Base-by-base conservation (phyloP, 2,113 vertebrate genomes). In the Nanger granti region DNA sequence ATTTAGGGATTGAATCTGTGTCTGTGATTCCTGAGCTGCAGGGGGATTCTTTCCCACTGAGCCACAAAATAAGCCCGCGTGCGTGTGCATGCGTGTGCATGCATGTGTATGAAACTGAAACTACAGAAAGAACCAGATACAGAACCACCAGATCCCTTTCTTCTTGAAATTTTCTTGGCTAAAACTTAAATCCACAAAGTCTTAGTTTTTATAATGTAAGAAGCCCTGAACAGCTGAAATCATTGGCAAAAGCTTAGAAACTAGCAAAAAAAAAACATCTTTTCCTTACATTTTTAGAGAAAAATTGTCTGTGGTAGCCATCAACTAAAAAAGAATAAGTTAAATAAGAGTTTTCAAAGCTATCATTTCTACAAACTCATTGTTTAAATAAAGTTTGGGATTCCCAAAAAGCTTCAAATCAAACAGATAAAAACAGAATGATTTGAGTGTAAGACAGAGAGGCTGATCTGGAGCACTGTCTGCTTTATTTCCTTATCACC, bases 151-250 rank as follows among this genome's bases (percentile, higher is more conserved):
- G 14, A 73, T 91, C 69, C 41, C 52, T 91, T 69, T 93, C 80
- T 93, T 87, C 59, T 55, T 83, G 24, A 97, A 60, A 82, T 64
- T 93, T 97, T 95, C 85, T 93, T 86, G 37, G 34, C 66, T 90
- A 87, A 95, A 95, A 79, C 14, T 14, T 84, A 79, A 59, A 90
- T 59, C 64, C n/a, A 89, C 12, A 52, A 89, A 85, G 55, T 55
- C n/a, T 49, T 92, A 49, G 49, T 86, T 57, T 86, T 89, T 93
- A 49, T 85, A 93, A 95, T 17, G 29, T 57, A 89, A 57, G 31
- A 84, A 89, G 41, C 26, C 79, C 62, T 79, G 24, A 86, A 9
- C 31, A 41, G n/a, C 31, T 92, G 15, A 79, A 93, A 89, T 79
- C 91, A 64, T 84, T 60, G 89, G 92, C 62, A 93, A 73, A 60